phyloP scores from a whole-genome alignment of 2,113 vertebrate genomes.

The Rana temporaria region DNA sequence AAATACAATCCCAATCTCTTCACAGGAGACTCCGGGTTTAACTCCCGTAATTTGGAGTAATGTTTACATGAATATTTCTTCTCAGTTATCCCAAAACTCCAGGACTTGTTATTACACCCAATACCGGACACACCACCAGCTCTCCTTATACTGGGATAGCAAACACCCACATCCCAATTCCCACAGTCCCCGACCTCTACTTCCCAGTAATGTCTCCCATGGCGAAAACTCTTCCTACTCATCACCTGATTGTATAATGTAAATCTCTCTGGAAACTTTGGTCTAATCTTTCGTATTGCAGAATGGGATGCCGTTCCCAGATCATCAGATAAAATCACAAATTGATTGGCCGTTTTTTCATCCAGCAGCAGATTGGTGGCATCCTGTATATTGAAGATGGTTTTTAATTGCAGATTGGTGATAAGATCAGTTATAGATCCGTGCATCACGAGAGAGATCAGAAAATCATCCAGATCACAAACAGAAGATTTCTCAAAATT shows the following conservation, averaged over 20 bases:
- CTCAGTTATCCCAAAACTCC: neutral
- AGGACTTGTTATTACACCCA: slow-evolving; percentile 38
- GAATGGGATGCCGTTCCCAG: neutral
- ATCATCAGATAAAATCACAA: neutral
- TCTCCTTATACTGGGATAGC: slow-evolving; percentile 22
- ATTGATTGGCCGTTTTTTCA: neutral
- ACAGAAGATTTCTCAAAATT: neutral
- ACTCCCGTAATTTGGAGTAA: neutral
- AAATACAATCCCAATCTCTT: neutral
- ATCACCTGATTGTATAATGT: neutral
- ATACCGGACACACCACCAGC: neutral
- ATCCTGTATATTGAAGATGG: neutral
- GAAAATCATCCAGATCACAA: slow-evolving; percentile 9
- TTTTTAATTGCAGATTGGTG: neutral
- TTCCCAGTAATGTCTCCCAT: slow-evolving; percentile 44
- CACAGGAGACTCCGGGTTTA: neutral
- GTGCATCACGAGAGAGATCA: slow-evolving; percentile 9
- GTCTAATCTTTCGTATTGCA: no score
- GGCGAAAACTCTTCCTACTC: neutral
- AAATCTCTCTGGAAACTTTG: neutral
- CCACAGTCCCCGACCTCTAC: slow-evolving; percentile 8
- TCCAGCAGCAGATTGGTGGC: neutral
- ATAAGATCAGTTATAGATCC: neutral
- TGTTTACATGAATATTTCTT: neutral
- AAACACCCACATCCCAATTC: neutral